These are phyloP conservation scores for Patella caerulea DNA, from an alignment of 2,888 invertebrate genomes.

Conservation along the genomic window DNA sequence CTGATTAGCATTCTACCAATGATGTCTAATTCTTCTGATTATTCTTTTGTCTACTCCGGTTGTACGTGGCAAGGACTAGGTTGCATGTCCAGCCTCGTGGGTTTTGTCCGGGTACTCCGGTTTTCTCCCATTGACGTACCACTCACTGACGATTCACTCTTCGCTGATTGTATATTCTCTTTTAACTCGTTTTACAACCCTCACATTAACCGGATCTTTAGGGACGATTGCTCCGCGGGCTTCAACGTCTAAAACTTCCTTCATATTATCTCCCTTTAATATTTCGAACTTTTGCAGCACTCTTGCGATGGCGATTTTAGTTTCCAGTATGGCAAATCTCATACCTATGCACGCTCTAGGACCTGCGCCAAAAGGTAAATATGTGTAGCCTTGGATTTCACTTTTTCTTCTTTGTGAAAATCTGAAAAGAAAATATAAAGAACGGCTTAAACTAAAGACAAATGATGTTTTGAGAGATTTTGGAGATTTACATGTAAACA, in stretches of 20 bases:
- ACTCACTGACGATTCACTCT: too few species aligned
- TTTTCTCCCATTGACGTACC: too few species aligned
- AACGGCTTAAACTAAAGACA: too few species aligned
- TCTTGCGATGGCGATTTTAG: constrained; percentile 57
- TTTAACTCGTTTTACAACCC: constrained; percentile 30
- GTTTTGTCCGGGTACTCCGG: too few species aligned
- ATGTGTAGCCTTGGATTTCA: constrained; percentile 50
- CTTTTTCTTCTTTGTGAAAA: constrained; percentile 47
- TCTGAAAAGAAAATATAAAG: constrained; percentile 30
- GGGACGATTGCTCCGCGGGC: constrained; percentile 62
- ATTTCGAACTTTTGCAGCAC: constrained; percentile 55
- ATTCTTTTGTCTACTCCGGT: too few species aligned
- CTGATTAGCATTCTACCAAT: too few species aligned
- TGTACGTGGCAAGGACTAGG: too few species aligned
- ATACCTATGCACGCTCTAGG: constrained; percentile 66
- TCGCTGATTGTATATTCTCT: constrained; percentile 15
- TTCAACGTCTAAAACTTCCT: constrained; percentile 49
- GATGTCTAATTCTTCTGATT: too few species aligned
- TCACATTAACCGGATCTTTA: constrained; percentile 50
- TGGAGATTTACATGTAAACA: too few species aligned
- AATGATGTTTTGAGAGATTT: too few species aligned
- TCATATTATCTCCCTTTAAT: constrained; percentile 36
- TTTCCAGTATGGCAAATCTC: constrained; percentile 64
- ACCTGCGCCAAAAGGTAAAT: constrained; percentile 65
- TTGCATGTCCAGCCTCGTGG: too few species aligned